Evolutionary conservation across 2,797 vertebrate species (phyloP).

Genomic region (Acanthis flammea): DNA sequence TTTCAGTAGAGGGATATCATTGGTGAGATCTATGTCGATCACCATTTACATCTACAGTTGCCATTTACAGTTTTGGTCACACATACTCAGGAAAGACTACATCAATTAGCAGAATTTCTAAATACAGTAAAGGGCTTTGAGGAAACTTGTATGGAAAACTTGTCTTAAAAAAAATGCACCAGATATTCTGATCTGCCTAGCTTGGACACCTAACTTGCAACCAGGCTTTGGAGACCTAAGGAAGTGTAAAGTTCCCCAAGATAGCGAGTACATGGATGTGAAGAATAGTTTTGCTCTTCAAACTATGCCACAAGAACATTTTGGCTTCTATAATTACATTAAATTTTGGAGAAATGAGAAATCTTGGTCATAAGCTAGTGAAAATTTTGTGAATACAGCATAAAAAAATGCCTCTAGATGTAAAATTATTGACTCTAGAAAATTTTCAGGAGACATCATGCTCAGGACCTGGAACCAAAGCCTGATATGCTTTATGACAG

Average conservation of each 20-base stretch:
- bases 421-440: background rate
- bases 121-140: background rate
- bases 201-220: background rate
- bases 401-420: background rate
- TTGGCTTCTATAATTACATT: background rate
- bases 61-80: background rate
- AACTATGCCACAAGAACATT: fast-evolving
- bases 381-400: background rate
- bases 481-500: background rate
- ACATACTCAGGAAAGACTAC: background rate
- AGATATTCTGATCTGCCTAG: background rate
- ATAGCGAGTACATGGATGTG: background rate
- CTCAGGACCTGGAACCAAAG: background rate
- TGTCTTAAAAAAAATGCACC: background rate
- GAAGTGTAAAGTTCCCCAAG: too few relatives aligned
- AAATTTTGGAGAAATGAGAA: background rate
- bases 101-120: background rate
- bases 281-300: background rate
- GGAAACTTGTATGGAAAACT: background rate
- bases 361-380: background rate
- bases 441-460: background rate
- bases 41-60: too few relatives aligned
- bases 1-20: background rate
- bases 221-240: background rate
- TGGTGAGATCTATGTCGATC: background rate